phyloP scores from a whole-genome alignment of 2,888 invertebrate genomes.

The Coenonympha glycerion region DNA sequence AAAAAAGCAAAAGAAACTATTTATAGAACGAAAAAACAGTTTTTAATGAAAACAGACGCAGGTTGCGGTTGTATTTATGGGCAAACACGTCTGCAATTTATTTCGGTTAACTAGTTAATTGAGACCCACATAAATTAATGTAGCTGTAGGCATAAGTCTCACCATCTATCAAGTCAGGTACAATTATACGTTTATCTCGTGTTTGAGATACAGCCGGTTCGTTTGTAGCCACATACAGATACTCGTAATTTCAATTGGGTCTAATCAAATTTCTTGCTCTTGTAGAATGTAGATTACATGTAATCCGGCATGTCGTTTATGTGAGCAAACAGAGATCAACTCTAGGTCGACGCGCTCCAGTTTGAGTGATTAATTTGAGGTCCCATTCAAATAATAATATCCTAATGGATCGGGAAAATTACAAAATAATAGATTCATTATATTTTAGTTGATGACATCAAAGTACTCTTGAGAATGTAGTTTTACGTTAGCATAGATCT shows the following conservation, averaged over 20 bases:
- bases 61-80: neutral
- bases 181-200: neutral
- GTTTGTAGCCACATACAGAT: slow-evolving; percentile 8
- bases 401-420: too few relatives aligned
- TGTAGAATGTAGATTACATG: neutral
- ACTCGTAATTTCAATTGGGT: slow-evolving; percentile 4
- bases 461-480: too few relatives aligned
- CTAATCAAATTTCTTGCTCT: slow-evolving; percentile 9
- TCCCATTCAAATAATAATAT: too few relatives aligned
- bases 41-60: neutral
- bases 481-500: too few relatives aligned
- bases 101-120: neutral
- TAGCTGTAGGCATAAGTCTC: neutral
- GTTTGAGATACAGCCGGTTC: neutral
- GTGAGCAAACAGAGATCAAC: slow-evolving; percentile 8
- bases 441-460: too few relatives aligned
- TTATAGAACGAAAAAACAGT: neutral
- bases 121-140: slow-evolving; percentile 1
- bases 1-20: neutral
- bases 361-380: slow-evolving; percentile 5
- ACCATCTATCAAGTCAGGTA: neutral
- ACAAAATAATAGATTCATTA: too few relatives aligned
- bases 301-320: slow-evolving; percentile 22
- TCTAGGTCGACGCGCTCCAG: slow-evolving; percentile 14
- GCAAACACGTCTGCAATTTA: neutral